Evolutionary conservation across 1,140 invertebrate species (phyloP).

Genomic region (Bombus difficillimus): DNA sequence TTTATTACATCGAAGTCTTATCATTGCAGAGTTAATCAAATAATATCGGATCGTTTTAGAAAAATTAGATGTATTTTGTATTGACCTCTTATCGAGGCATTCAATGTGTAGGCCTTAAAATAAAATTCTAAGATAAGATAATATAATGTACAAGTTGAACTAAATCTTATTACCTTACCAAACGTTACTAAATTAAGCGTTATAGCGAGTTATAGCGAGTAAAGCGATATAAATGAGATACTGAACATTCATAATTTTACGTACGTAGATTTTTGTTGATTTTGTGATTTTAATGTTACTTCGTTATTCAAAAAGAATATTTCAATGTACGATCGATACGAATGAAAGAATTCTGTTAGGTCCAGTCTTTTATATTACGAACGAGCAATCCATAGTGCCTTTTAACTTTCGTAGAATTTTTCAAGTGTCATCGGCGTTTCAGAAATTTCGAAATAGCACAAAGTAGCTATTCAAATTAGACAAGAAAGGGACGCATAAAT

Average conservation of each 20-base stretch:
- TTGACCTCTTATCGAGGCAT: background rate
- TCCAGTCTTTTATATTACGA: background rate
- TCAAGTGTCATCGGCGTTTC: too few species aligned
- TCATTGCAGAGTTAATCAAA: background rate
- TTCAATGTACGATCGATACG: background rate
- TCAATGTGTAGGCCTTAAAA: too few species aligned
- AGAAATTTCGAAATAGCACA: background rate
- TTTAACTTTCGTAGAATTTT: background rate
- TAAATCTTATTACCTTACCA: background rate
- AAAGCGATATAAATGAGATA: background rate
- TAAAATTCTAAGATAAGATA: background rate
- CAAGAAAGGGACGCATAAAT: background rate
- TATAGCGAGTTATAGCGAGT: too few species aligned
- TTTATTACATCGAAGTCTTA: background rate
- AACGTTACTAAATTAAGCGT: too few species aligned
- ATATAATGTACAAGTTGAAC: background rate
- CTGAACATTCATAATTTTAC: too few species aligned
- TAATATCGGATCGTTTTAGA: background rate
- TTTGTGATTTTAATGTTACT: too few species aligned
- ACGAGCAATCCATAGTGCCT: too few species aligned
- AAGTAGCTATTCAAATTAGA: slow-evolving; percentile 22
- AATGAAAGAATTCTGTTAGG: too few species aligned
- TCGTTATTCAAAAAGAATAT: background rate
- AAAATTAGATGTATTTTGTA: background rate
- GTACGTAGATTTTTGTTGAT: too few species aligned